A percentile compares a stretch with the other conserved stretches of the same genome.
Evolutionary conservation across 2,113 vertebrate species (phyloP).

Genomic region (Ceyx melanurus): DNA sequence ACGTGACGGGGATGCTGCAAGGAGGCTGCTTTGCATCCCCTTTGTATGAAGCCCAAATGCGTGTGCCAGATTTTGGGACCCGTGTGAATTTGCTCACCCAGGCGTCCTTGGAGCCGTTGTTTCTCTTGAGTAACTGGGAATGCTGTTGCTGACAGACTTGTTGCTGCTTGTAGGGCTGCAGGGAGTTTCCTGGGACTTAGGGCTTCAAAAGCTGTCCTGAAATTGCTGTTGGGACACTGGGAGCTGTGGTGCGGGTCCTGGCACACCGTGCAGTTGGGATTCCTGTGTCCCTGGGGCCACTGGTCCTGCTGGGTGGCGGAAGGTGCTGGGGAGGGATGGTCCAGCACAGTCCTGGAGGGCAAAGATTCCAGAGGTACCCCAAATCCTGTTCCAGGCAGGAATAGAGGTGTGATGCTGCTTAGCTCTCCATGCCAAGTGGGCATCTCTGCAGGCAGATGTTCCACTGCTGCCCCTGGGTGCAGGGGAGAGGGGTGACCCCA

Average conservation of each 20-base stretch:
- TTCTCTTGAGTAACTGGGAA: neutral
- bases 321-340: neutral
- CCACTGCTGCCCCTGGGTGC: neutral
- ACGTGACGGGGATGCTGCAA: constrained; percentile 59
- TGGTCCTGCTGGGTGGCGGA: neutral
- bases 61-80: constrained; percentile 20
- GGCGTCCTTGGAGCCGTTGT: neutral
- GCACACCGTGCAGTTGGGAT: neutral
- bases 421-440: neutral
- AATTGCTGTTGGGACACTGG: neutral
- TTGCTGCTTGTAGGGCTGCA: neutral
- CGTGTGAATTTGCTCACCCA: constrained; percentile 57
- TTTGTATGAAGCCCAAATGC: constrained; percentile 39
- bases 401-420: rapidly evolving
- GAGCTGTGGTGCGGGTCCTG: neutral
- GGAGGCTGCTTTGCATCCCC: constrained; percentile 66
- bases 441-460: neutral
- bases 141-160: neutral
- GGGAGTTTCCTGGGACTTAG: neutral
- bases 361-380: neutral
- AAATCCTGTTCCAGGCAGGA: neutral
- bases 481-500: neutral
- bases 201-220: neutral
- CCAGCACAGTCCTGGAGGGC: rapidly evolving
- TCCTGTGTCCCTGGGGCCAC: rapidly evolving